Percentiles rank a stretch among this genome's conserved stretches.
Conservation (phyloP, 2,888 invertebrate species). For the Sturmia bella region DNA sequence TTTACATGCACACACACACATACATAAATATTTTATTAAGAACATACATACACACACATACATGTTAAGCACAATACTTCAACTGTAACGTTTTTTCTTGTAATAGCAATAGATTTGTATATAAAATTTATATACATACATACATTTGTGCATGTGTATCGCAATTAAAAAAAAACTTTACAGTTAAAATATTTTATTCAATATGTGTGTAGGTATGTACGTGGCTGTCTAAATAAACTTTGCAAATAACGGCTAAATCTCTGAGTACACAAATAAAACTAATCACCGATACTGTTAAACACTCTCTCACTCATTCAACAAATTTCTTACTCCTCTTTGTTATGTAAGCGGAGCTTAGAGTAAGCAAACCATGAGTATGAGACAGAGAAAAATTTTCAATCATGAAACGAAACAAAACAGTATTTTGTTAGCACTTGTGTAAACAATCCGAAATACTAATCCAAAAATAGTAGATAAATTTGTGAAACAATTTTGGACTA, state of each 20-base stretch:
- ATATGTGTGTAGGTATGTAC: no score
- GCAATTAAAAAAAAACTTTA: no score
- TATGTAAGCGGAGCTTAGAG: no score
- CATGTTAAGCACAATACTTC: constrained; percentile 4
- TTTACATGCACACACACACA: background rate
- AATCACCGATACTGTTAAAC: constrained; percentile 18
- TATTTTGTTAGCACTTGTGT: background rate
- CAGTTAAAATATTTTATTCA: no score
- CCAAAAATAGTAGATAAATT: background rate
- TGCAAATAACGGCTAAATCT: constrained; percentile 19
- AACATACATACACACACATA: background rate
- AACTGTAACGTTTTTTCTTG: constrained; percentile 4
- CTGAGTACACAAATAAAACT: constrained; percentile 38
- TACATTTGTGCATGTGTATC: no score
- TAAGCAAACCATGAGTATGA: background rate
- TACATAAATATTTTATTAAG: background rate
- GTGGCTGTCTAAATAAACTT: no score
- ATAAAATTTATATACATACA: no score
- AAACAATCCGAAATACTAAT: background rate
- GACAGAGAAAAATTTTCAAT: background rate
- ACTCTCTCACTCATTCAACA: no score
- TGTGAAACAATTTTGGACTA: no score
- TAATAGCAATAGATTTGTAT: no score
- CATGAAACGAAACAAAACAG: background rate
- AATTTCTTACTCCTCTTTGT: no score